phyloP scores from a whole-genome alignment of 1,140 invertebrate genomes.

The Macrobrachium nipponense region DNA sequence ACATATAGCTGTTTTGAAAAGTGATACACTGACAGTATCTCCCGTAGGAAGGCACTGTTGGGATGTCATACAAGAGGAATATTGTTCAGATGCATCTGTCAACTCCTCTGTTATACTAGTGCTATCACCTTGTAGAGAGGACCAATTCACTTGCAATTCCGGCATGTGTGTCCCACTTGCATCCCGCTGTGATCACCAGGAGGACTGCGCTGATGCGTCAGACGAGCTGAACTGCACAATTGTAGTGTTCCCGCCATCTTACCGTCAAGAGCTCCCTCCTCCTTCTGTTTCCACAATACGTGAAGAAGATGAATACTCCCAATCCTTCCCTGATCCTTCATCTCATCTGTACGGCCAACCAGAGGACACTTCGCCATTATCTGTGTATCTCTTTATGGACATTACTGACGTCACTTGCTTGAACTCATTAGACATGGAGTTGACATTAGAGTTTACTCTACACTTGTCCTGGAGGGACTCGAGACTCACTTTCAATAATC shows the following conservation, averaged over 20 bases:
- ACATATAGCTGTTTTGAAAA: not conserved
- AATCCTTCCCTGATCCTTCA: too few species aligned
- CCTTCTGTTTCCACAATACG: not conserved
- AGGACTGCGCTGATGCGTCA: slow-evolving; percentile 49
- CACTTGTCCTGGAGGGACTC: slow-evolving; percentile 8
- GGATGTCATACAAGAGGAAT: not conserved
- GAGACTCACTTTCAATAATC: not conserved
- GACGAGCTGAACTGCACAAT: slow-evolving; percentile 44
- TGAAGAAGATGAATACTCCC: not conserved
- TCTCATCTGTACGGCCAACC: too few species aligned
- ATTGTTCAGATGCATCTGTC: not conserved
- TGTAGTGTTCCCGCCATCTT: not conserved
- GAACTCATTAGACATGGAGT: not conserved
- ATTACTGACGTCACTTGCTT: not conserved
- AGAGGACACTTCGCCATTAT: not conserved
- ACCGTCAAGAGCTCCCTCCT: not conserved
- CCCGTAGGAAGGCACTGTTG: not conserved
- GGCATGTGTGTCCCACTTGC: slow-evolving; percentile 28
- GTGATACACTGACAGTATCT: not conserved
- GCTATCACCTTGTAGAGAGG: not conserved
- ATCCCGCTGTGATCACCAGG: slow-evolving; percentile 32
- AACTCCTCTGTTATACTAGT: not conserved
- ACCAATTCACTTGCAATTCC: slow-evolving; percentile 35
- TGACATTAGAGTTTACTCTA: slow-evolving; percentile 1
- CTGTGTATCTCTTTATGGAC: slow-evolving; percentile 15